A percentile compares a stretch with the other conserved stretches of the same genome.
Evolutionary conservation across 2,113 vertebrate genomes (phyloP).

Genomic region (Thinocorus orbignyianus): DNA sequence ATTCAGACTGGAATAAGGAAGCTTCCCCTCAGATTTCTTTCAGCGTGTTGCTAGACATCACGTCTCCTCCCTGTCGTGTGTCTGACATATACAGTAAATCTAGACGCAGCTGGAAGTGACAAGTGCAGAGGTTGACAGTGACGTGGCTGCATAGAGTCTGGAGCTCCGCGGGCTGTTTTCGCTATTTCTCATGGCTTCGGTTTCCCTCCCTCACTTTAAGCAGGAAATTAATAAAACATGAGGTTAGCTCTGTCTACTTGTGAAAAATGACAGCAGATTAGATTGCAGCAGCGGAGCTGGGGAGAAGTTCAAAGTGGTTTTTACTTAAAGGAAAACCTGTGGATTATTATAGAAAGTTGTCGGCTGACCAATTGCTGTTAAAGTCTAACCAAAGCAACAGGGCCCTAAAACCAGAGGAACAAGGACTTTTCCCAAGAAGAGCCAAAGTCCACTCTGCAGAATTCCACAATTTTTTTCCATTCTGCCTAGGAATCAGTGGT

Average conservation of each 20-base stretch:
- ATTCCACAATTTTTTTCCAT: neutral
- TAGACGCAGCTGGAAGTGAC: neutral
- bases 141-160: neutral
- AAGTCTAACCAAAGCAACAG: neutral
- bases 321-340: neutral
- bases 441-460: neutral
- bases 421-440: neutral
- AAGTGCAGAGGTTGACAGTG: neutral
- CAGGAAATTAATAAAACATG: conserved; percentile 4
- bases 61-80: neutral
- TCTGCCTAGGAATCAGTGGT: neutral
- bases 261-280: neutral
- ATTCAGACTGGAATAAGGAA: neutral
- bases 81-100: neutral
- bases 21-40: neutral
- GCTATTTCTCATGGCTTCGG: neutral
- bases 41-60: neutral
- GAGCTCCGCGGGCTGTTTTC: neutral
- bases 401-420: neutral
- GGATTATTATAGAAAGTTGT: neutral
- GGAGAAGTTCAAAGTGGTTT: neutral
- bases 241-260: neutral
- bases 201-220: neutral
- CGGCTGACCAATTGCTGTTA: conserved; percentile 32
- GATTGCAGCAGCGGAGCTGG: neutral